Conservation (phyloP, 2,797 vertebrate species). For the Podarcis lilfordi region DNA sequence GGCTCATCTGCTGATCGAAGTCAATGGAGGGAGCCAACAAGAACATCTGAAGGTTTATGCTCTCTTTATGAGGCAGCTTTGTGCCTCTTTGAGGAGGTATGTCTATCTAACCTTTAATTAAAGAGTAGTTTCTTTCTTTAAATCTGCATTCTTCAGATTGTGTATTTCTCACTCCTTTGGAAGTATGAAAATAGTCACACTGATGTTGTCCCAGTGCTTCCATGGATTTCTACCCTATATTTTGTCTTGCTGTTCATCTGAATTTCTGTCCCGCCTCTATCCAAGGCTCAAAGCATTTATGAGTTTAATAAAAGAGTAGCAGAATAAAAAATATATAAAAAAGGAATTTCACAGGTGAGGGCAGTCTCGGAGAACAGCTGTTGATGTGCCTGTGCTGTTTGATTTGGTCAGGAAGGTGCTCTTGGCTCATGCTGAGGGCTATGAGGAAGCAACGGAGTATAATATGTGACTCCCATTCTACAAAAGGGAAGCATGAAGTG, state of each 20-base stretch:
- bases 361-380: no score
- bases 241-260: background rate
- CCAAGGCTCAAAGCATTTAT: background rate
- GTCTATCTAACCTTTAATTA: background rate
- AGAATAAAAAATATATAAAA: background rate
- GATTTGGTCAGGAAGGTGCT: background rate
- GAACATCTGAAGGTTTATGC: slow-evolving; percentile 90
- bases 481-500: background rate
- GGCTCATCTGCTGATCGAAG: slow-evolving; percentile 95
- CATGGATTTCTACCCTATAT: background rate
- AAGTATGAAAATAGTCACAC: background rate
- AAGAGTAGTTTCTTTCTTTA: background rate
- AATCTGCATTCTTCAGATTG: background rate
- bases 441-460: background rate
- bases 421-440: background rate
- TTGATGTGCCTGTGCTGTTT: background rate
- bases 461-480: no score
- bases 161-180: slow-evolving; percentile 7
- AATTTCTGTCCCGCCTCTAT: background rate
- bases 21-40: slow-evolving; percentile 95
- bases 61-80: slow-evolving; percentile 95
- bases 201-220: background rate
- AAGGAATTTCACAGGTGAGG: background rate
- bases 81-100: slow-evolving; percentile 95
- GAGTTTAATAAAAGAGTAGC: background rate